These are phyloP conservation scores for Eulemur rubriventer DNA, from an alignment of 2,797 vertebrate genomes.

Conservation along the genomic window DNA sequence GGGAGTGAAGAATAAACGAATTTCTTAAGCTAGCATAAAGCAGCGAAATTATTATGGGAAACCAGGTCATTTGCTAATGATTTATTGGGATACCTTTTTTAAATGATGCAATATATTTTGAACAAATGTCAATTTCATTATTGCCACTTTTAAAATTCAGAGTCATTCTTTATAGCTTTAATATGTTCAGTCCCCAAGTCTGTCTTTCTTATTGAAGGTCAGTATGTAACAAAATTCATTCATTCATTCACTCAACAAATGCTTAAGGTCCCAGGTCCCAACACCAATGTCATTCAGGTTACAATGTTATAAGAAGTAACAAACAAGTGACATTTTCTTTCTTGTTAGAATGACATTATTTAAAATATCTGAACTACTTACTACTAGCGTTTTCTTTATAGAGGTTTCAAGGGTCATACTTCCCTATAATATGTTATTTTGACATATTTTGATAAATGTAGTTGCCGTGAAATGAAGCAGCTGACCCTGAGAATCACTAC, in stretches of 20 bases:
- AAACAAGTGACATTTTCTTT: conserved; percentile 75
- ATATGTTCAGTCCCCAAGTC: conserved; percentile 31
- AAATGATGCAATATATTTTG: conserved; percentile 67
- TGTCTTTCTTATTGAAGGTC: conserved; percentile 60
- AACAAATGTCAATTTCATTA: conserved; percentile 80
- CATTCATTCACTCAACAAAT: conserved; percentile 63
- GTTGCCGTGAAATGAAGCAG: conserved; percentile 53
- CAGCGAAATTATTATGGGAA: background rate
- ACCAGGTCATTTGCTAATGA: conserved; percentile 26
- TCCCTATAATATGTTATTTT: conserved; percentile 53
- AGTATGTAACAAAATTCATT: conserved; percentile 55
- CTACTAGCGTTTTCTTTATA: conserved; percentile 42
- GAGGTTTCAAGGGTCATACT: conserved; percentile 61
- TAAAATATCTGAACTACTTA: conserved; percentile 68
- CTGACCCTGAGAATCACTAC: conserved; percentile 37
- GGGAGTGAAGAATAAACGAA: background rate
- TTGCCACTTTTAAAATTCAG: conserved; percentile 67
- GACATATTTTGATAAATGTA: conserved; percentile 71
- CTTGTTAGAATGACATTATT: conserved; percentile 71
- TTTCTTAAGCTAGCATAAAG: background rate
- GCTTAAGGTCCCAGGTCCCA: conserved; percentile 28
- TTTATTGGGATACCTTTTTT: conserved; percentile 58
- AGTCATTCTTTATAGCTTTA: conserved; percentile 67
- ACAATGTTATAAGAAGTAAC: conserved; percentile 50
- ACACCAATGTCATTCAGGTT: conserved; percentile 53